Conservation (phyloP, 1,140 invertebrate species). For the Asbolus verrucosus region DNA sequence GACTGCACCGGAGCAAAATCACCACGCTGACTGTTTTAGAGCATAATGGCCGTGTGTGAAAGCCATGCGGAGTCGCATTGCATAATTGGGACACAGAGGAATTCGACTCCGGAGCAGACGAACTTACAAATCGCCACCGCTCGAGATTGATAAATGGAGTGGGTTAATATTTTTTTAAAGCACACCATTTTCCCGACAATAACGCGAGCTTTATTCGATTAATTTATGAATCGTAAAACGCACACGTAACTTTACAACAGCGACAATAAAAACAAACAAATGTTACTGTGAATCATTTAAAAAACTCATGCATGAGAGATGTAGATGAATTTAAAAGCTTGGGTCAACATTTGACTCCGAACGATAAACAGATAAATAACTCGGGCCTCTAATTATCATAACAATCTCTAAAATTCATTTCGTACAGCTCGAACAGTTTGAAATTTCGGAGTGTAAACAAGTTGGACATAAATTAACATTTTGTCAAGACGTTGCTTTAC, state of each 20-base stretch:
- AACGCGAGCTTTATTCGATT: too few relatives aligned
- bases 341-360: conserved; percentile 13
- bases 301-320: neutral
- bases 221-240: too few relatives aligned
- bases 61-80: neutral
- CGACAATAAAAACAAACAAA: neutral
- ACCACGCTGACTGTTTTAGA: conserved; percentile 2
- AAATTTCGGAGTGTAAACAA: conserved; percentile 20
- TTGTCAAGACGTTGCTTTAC: conserved; percentile 4
- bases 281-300: neutral
- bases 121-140: too few relatives aligned
- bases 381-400: conserved; percentile 29
- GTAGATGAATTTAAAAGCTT: conserved; percentile 23
- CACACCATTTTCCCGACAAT: too few relatives aligned
- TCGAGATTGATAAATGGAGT: too few relatives aligned
- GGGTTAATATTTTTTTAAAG: too few relatives aligned
- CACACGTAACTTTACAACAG: neutral
- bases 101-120: too few relatives aligned
- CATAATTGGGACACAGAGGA: neutral
- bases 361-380: conserved; percentile 37
- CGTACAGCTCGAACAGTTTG: neutral
- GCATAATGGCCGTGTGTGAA: neutral
- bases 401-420: conserved; percentile 33
- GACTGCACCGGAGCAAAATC: conserved; percentile 8
- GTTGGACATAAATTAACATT: conserved; percentile 23